Percentiles rank a stretch among this genome's conserved stretches.
These are phyloP conservation scores for Brachionus asplanchnoidis DNA, from an alignment of 1,140 invertebrate genomes.

Conservation along the genomic window DNA sequence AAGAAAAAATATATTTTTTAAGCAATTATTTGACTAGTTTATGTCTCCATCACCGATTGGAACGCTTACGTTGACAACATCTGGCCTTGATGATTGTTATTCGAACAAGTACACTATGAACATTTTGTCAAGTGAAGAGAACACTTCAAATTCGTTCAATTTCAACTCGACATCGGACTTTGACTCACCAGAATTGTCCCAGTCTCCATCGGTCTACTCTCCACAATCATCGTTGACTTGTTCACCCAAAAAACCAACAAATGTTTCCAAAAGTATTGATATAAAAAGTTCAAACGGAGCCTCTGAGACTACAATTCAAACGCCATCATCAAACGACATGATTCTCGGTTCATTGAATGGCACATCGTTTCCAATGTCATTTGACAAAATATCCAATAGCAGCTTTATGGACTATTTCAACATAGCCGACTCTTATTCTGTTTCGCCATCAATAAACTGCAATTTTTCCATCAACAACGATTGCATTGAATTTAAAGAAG, in stretches of 20 bases:
- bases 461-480: background rate
- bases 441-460: background rate
- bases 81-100: background rate
- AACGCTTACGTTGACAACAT: background rate
- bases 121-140: background rate
- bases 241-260: background rate
- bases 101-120: background rate
- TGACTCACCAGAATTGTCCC: background rate
- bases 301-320: background rate
- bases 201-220: background rate
- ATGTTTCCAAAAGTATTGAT: background rate
- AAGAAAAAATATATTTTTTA: no score
- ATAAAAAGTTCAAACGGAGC: background rate
- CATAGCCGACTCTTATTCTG: background rate
- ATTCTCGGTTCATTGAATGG: background rate
- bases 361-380: background rate
- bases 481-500: background rate
- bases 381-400: background rate
- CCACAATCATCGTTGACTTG: background rate
- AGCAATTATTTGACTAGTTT: background rate
- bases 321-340: background rate
- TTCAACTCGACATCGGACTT: background rate
- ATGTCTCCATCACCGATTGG: conserved; percentile 10
- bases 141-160: background rate
- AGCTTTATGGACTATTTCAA: conserved; percentile 28